Evolutionary conservation across 1,140 invertebrate species (phyloP).

Genomic region (Colletes latitarsis): DNA sequence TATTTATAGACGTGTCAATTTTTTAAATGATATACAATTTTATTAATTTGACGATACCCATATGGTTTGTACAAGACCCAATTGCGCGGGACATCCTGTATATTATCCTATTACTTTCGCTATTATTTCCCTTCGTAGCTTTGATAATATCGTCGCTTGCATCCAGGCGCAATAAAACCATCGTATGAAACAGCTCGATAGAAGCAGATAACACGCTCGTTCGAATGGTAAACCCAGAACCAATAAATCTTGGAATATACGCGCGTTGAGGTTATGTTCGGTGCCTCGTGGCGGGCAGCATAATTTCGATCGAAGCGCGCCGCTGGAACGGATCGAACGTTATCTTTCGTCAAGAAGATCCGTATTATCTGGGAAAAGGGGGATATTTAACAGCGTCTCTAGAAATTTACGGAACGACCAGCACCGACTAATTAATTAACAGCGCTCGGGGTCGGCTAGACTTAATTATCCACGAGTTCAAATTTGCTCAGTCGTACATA

Average conservation of each 20-base stretch:
- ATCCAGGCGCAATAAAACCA: background rate
- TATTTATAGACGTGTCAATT: too few relatives aligned
- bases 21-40: too few relatives aligned
- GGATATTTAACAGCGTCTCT: slow-evolving; percentile 25
- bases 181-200: background rate
- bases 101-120: too few relatives aligned
- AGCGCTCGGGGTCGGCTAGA: slow-evolving; percentile 32
- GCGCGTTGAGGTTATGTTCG: background rate
- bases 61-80: too few relatives aligned
- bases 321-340: slow-evolving; percentile 20
- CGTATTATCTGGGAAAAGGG: slow-evolving; percentile 4
- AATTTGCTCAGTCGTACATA: slow-evolving; percentile 18
- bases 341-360: slow-evolving; percentile 15
- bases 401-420: slow-evolving; percentile 30
- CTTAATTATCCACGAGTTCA: slow-evolving; percentile 40
- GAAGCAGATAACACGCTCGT: slow-evolving; percentile 9
- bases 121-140: too few relatives aligned
- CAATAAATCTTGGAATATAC: background rate
- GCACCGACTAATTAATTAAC: slow-evolving; percentile 55
- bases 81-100: too few relatives aligned
- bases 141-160: background rate
- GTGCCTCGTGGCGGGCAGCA: background rate
- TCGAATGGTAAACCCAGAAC: background rate
- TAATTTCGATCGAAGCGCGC: slow-evolving; percentile 8
- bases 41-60: too few relatives aligned